Base-by-base conservation (phyloP, 2,113 vertebrate genomes). In the Podarcis muralis region DNA sequence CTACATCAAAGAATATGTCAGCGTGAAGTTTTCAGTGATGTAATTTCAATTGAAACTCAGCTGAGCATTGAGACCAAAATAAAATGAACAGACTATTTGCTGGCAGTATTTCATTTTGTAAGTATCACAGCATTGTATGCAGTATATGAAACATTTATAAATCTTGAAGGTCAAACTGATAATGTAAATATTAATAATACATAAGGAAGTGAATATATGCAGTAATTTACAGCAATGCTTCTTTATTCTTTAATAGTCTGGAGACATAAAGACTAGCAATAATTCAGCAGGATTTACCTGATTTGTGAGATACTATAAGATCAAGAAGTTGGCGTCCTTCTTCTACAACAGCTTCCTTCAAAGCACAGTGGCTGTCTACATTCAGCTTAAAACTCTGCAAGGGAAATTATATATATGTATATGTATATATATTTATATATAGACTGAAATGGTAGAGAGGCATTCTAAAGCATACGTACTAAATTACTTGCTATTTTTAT, bases 181-280 rank as follows among this genome's bases (percentile, higher is more conserved):
- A 98, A 99, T 99, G 98, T 98, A 98, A 98, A 98, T 98, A 98
- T 99, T 98, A 99, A 99, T 98, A 99, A 99, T 99, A 97, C 98
- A 99, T 99, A 98, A 97, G 96, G 96, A 97, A 96, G 95, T 93
- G 97, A 97, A 97, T 97, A 97, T 97, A 97, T 96, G 97, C 97
- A 95, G 96, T 97, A 97, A 97, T 97, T 97, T 97, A 97, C 96
- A 96, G 97, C 97, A 98, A 97, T 95, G 96, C 97, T 95, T 97
- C 96, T 96, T 97, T 96, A 97, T 96, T 97, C 97, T 97, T 96
- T 97, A 97, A 97, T 97, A 97, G 97, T 97, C 96, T 94, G 93
- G 93, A 97, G 97, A 97, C 96, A 97, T 96, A 97, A 97, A 96
- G 97, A 94, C 96, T 95, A 94, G 95, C 97, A 96, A 96, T 97